Base-by-base conservation (phyloP, 1,140 invertebrate genomes). In the Anoplolepis gracilipes region DNA sequence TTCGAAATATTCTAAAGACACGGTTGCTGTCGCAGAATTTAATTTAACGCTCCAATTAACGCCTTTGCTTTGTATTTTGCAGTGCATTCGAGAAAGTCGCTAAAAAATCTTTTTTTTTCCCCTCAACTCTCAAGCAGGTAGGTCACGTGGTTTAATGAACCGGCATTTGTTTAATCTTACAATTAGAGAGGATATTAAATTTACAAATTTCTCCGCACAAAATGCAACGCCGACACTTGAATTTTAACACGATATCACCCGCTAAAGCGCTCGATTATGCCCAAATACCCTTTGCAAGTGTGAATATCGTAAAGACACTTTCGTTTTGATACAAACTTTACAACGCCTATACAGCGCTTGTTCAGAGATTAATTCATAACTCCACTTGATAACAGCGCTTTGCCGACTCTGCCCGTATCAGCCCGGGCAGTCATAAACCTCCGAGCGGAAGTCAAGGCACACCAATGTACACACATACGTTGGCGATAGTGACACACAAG, bases 21-120 rank as follows among this genome's bases (percentile, higher is more conserved):
- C 67, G 46, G n/a, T 25, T 16, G 22, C 7, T 33, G 25, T 30
- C 22, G 19, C 16, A 22, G 57, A 33, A 2, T 46, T 42, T 59
- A 70, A 64, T 81, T 61, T 73, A 73, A 36, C 36, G 19, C 33
- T 30, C 59, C 49, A 85, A 85, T 87, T 85, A 87, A 19, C 22
- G n/a, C 16, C 13, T 62, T 69, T 46, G 16, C 61, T 33, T 36
- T 53, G 28, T 16, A 30, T 84, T 59, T 67, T 36, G 10, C 10
- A 1, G 19, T 39, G 61, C 42, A n/a, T n/a, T 49, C 28, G 16
- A 53, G 46, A n/a, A n/a, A 49, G 30, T 11, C 64, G 19, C 22
- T 53, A 33, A 13, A 79, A 79, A 85, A n/a, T n/a, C n/a, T 85
- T 55, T 85, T 64, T 42, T 65, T 79, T 69, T 13, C 28, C 53